These are phyloP conservation scores for Temnothorax nylanderi DNA, from an alignment of 1,140 invertebrate species.

Conservation along the genomic window DNA sequence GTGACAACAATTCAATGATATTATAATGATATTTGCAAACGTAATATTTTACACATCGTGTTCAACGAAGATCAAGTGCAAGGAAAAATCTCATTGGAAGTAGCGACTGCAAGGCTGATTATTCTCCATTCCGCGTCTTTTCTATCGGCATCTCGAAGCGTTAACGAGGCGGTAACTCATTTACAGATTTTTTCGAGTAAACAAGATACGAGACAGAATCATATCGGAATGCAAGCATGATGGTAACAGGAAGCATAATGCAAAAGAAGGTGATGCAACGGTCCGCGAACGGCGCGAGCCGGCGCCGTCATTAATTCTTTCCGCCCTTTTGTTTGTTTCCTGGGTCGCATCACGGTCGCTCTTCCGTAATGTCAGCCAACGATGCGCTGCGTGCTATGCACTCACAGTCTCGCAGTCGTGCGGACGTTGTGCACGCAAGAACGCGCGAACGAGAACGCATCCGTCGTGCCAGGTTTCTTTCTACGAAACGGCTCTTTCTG, in stretches of 20 bases:
- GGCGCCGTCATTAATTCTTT: conserved; percentile 76
- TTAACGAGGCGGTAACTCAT: conserved; percentile 25
- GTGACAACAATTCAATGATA: background rate
- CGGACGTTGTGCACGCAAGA: background rate
- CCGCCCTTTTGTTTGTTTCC: conserved; percentile 73
- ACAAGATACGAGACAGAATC: background rate
- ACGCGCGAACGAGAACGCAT: background rate
- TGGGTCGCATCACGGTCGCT: conserved; percentile 12
- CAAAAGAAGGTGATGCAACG: background rate
- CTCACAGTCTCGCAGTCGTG: background rate
- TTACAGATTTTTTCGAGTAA: conserved; percentile 10
- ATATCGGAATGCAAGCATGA: background rate
- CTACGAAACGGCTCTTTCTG: background rate
- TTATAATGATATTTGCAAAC: background rate
- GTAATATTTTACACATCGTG: background rate
- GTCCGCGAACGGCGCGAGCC: conserved; percentile 34
- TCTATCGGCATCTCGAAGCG: background rate
- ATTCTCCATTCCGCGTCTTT: conserved; percentile 28
- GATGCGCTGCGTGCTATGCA: background rate
- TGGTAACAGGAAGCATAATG: background rate
- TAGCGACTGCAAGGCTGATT: background rate
- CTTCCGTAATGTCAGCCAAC: conserved; percentile 61
- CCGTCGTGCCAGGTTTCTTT: background rate
- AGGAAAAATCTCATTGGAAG: conserved; percentile 19
- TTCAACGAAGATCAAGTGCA: background rate